Conservation (phyloP, 2,113 vertebrate species). For the human region GRCh38 chr7:104086501-104087000, state of each 20-base stretch:
- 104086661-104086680: constrained; percentile 25
- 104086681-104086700: background rate
- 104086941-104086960: constrained; percentile 67
- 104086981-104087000: constrained; percentile 26
- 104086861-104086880: constrained; percentile 74
- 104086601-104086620: background rate
- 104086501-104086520: background rate
- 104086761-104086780: constrained; percentile 81
- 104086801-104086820: constrained; percentile 63
- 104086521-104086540: constrained; percentile 36
- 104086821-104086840: constrained; percentile 64
- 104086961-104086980: constrained; percentile 72
- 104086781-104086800: constrained; percentile 67
- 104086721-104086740: constrained; percentile 75
- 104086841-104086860: constrained; percentile 85
- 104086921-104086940: constrained; percentile 71
- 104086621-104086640: background rate
- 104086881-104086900: constrained; percentile 72
- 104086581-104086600: constrained; percentile 16
- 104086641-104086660: constrained; percentile 9
- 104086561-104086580: constrained; percentile 57
- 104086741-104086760: constrained; percentile 56
- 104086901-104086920: constrained; percentile 79
- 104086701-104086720: constrained; percentile 32
- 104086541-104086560: background rate